phyloP scores from a whole-genome alignment of 2,113 vertebrate genomes.

The Oreocharis arfaki region DNA sequence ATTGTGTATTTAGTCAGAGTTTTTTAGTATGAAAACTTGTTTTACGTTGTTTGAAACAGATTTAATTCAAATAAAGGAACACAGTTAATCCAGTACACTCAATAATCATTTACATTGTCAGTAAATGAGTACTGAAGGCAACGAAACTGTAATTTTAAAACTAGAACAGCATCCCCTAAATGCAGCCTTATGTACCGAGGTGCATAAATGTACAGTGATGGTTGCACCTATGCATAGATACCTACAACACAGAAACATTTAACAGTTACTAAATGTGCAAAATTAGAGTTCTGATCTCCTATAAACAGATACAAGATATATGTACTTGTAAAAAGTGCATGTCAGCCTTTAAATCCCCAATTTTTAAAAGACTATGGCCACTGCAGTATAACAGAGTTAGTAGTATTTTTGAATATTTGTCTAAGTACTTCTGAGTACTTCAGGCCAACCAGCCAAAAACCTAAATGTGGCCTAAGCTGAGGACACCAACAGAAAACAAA shows the following conservation, averaged over 20 bases:
- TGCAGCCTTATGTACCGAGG: neutral
- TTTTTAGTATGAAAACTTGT: neutral
- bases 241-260: neutral
- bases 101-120: neutral
- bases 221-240: rapidly evolving
- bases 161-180: neutral
- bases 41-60: neutral
- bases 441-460: neutral
- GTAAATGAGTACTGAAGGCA: neutral
- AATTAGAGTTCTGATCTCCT: neutral
- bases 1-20: rapidly evolving
- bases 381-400: neutral
- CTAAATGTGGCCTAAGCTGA: neutral
- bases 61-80: neutral
- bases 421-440: neutral
- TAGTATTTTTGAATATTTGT: neutral
- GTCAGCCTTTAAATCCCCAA: neutral
- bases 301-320: neutral
- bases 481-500: neutral
- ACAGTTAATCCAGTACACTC: neutral
- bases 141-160: neutral
- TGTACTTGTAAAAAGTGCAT: neutral
- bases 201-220: neutral
- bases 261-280: neutral
- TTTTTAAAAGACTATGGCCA: neutral